Evolutionary conservation across 1,140 invertebrate genomes (phyloP).

Genomic region (Dufourea novaeangliae): DNA sequence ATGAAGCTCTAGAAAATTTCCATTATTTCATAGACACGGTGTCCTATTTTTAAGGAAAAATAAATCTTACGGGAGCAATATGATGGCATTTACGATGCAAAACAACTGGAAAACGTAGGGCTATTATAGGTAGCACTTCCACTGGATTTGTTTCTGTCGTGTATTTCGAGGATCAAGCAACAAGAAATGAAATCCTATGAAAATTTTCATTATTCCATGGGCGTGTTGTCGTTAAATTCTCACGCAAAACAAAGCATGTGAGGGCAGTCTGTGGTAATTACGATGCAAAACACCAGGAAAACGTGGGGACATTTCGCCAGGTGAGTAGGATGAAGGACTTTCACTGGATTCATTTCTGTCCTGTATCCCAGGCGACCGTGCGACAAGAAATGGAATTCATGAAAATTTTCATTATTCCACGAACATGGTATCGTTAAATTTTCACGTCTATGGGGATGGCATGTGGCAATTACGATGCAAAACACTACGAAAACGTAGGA

Average conservation of each 20-base stretch:
- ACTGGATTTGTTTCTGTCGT: too few relatives aligned
- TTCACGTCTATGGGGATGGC: slow-evolving; percentile 45
- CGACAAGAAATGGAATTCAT: too few relatives aligned
- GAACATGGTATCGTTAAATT: slow-evolving; percentile 12
- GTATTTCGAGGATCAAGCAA: too few relatives aligned
- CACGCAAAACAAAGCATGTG: slow-evolving; percentile 47
- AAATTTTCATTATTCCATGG: too few relatives aligned
- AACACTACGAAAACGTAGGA: slow-evolving; percentile 12
- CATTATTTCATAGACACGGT: too few relatives aligned
- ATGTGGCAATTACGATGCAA: slow-evolving; percentile 30
- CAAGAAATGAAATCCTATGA: too few relatives aligned
- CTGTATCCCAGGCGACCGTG: too few relatives aligned
- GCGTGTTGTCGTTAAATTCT: slow-evolving; percentile 43
- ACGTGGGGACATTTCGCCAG: neutral
- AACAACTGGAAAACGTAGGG: slow-evolving; percentile 7
- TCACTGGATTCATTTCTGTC: neutral
- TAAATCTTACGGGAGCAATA: slow-evolving; percentile 49
- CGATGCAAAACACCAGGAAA: slow-evolving; percentile 29
- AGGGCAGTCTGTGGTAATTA: slow-evolving; percentile 30
- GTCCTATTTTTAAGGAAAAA: slow-evolving; percentile 45
- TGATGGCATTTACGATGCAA: slow-evolving; percentile 23
- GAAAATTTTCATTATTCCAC: too few relatives aligned
- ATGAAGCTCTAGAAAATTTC: too few relatives aligned
- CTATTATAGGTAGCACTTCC: slow-evolving; percentile 2
- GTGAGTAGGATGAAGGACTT: slow-evolving; percentile 20